A percentile compares a stretch with the other conserved stretches of the same genome.
Evolutionary conservation across 1,140 invertebrate species (phyloP).

Genomic region (Hypsibius dujardini): DNA sequence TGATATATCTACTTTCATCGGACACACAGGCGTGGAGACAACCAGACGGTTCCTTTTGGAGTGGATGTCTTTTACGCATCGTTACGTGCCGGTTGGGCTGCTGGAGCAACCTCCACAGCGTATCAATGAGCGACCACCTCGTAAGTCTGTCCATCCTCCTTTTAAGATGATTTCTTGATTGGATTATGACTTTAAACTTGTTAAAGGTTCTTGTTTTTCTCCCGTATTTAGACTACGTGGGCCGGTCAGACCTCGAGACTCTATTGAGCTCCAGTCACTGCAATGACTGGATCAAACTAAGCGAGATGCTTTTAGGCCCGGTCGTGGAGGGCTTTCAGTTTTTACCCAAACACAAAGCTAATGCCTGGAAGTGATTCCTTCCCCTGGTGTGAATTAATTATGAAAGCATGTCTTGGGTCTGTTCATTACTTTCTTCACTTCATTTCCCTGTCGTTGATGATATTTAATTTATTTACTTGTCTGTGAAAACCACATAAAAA

Average conservation of each 20-base stretch:
- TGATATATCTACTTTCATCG: too few relatives aligned
- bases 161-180: too few relatives aligned
- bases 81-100: slow-evolving; percentile 81
- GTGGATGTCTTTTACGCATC: slow-evolving; percentile 69
- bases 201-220: too few relatives aligned
- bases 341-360: slow-evolving; percentile 94
- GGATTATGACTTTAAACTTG: neutral
- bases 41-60: slow-evolving; percentile 80
- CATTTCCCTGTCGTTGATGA: too few relatives aligned
- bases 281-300: slow-evolving; percentile 88
- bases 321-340: slow-evolving; percentile 80
- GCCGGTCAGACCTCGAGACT: slow-evolving; percentile 85
- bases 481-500: too few relatives aligned
- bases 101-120: slow-evolving; percentile 74
- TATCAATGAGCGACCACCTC: slow-evolving; percentile 81
- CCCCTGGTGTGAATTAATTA: too few relatives aligned
- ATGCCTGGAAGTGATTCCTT: slow-evolving; percentile 44
- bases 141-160: neutral
- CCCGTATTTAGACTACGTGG: slow-evolving; percentile 50
- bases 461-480: too few relatives aligned
- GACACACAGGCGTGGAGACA: slow-evolving; percentile 76
- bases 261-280: slow-evolving; percentile 74
- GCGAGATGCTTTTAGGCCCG: slow-evolving; percentile 86
- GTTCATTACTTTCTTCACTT: too few relatives aligned
- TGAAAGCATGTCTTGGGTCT: too few relatives aligned